These are phyloP conservation scores for Parauchenoglanis ngamensis DNA, from an alignment of 2,797 vertebrate species.

Conservation along the genomic window DNA sequence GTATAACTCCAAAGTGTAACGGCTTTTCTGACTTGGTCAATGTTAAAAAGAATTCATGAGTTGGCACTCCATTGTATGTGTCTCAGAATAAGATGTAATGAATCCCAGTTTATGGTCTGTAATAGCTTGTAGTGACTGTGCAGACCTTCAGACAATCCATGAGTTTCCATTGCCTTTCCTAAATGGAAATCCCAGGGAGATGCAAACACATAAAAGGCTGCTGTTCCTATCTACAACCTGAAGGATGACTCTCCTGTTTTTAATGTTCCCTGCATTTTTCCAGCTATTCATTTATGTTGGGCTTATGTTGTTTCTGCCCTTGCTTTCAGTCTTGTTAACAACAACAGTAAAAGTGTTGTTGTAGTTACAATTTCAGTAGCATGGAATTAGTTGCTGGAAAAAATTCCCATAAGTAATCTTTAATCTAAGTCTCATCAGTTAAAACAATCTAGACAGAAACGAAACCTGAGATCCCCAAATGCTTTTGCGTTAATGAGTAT, in stretches of 20 bases:
- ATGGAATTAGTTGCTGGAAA: conserved; percentile 8
- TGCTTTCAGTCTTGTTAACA: neutral
- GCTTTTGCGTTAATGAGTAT: neutral
- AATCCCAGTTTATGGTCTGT: conserved; percentile 70
- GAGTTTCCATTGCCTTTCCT: conserved; percentile 67
- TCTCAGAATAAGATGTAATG: conserved; percentile 70
- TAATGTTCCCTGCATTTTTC: neutral
- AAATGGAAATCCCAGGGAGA: conserved; percentile 61
- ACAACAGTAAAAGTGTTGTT: neutral
- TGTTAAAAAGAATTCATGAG: conserved; percentile 70
- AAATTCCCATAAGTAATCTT: neutral
- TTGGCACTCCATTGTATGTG: conserved; percentile 67
- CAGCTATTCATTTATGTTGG: neutral
- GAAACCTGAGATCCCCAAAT: neutral
- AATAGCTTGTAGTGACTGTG: conserved; percentile 67
- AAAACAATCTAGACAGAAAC: neutral
- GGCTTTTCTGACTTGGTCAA: conserved; percentile 71
- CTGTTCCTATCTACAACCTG: neutral
- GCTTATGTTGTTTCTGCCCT: neutral
- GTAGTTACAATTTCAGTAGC: conserved; percentile 9
- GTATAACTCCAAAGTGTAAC: conserved; percentile 62
- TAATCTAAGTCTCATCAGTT: neutral
- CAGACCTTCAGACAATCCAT: conserved; percentile 56
- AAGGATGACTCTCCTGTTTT: neutral
- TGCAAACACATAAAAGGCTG: conserved; percentile 61